phyloP scores from a whole-genome alignment of 2,888 invertebrate species.

The Eupithecia abbreviata region DNA sequence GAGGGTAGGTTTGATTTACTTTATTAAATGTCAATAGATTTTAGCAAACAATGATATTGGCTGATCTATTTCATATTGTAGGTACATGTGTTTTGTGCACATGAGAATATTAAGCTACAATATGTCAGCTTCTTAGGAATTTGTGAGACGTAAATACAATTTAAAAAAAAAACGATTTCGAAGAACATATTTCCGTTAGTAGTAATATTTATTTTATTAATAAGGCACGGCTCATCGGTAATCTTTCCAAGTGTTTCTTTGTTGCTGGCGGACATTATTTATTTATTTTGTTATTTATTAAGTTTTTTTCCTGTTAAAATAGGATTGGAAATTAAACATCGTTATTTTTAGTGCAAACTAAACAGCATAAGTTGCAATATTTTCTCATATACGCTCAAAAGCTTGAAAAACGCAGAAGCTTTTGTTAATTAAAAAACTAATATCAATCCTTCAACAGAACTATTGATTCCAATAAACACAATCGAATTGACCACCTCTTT shows the following conservation, averaged over 20 bases:
- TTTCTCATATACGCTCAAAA: neutral
- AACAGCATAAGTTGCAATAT: no score
- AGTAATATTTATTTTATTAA: no score
- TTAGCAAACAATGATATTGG: neutral
- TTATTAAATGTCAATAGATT: neutral
- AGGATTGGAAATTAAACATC: no score
- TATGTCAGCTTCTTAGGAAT: no score
- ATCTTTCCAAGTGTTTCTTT: no score
- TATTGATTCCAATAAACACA: neutral
- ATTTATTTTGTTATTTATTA: no score
- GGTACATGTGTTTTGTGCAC: neutral
- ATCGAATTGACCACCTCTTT: neutral
- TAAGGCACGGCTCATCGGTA: no score
- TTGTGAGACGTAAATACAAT: neutral
- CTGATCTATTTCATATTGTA: neutral
- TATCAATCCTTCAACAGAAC: neutral
- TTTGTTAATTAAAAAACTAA: neutral
- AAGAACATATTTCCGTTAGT: neutral
- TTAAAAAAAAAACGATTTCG: no score
- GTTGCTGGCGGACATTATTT: no score
- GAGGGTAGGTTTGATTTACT: constrained; percentile 6
- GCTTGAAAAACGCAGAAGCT: neutral
- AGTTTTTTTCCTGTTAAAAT: no score
- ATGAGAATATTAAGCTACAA: neutral
- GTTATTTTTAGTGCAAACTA: neutral